Conservation (phyloP, 2,113 vertebrate species). For the Ceuthmochares aereus region DNA sequence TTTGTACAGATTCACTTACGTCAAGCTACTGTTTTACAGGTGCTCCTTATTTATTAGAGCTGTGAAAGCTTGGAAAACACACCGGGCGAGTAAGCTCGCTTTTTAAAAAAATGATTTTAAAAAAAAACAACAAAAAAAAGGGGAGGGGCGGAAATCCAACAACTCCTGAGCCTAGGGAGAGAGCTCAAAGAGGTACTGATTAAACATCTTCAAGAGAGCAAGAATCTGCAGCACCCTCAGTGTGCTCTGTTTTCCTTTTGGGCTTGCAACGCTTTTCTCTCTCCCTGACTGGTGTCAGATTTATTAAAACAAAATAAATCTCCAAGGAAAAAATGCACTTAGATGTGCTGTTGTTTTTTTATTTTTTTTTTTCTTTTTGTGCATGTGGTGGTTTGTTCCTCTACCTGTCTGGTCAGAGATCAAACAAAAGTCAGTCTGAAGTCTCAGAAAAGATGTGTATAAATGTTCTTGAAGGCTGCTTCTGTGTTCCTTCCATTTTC, state of each 20-base stretch:
- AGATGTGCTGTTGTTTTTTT: conserved; percentile 74
- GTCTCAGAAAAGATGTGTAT: background rate
- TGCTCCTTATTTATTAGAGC: conserved; percentile 89
- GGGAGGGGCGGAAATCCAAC: conserved; percentile 37
- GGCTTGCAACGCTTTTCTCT: conserved; percentile 69
- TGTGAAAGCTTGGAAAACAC: conserved; percentile 81
- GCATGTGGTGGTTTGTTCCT: conserved; percentile 3
- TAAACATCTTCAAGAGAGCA: conserved; percentile 54
- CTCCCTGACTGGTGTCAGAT: conserved; percentile 80
- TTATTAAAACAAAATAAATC: conserved; percentile 85
- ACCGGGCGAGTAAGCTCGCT: conserved; percentile 79
- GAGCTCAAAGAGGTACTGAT: conserved; percentile 71
- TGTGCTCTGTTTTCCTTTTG: conserved; percentile 57
- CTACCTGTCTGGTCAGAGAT: background rate
- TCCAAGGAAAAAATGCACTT: conserved; percentile 77
- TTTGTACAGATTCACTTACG: conserved; percentile 85
- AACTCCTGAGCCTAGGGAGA: conserved; percentile 71
- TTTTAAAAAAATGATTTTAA: conserved; percentile 74
- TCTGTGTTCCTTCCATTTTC: background rate
- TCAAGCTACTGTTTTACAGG: conserved; percentile 87
- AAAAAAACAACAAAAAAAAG: background rate
- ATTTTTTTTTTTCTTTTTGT: conserved; percentile 19
- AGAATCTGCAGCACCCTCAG: conserved; percentile 51
- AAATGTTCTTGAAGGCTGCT: background rate
- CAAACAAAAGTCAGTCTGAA: background rate